Evolutionary conservation across 2,113 vertebrate genomes (phyloP).

Genomic region (Probosciger aterrimus): DNA sequence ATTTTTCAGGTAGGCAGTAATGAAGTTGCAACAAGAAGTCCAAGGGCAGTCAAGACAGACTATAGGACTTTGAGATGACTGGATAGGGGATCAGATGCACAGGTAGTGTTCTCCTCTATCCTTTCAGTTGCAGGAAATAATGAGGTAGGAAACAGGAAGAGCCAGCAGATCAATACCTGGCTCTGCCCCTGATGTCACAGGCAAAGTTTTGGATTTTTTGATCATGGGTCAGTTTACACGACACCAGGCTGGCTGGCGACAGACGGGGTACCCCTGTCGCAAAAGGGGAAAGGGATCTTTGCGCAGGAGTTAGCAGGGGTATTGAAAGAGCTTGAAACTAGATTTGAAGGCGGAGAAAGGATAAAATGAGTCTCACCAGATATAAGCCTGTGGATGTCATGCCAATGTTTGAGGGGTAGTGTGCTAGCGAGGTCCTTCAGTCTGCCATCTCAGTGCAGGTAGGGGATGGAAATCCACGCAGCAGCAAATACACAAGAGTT

Average conservation of each 20-base stretch:
- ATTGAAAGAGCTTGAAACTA: background rate
- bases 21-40: background rate
- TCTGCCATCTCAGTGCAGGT: background rate
- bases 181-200: background rate
- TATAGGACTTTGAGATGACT: background rate
- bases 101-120: background rate
- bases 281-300: background rate
- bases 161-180: background rate
- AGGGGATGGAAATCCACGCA: background rate
- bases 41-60: background rate
- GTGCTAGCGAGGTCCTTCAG: background rate
- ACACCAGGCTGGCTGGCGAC: background rate
- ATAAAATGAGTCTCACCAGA: background rate
- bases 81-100: background rate
- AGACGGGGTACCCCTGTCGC: background rate
- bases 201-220: background rate
- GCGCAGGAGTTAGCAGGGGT: background rate
- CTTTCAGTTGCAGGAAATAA: background rate
- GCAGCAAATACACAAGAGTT: background rate
- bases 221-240: background rate
- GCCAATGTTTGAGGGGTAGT: accelerated
- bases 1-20: background rate
- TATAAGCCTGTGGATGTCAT: background rate
- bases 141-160: background rate
- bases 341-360: background rate